Evolutionary conservation across 2,113 vertebrate species (phyloP), one percentile per base, ranked within the genome.

Genomic region (Xiphias gladius): DNA sequence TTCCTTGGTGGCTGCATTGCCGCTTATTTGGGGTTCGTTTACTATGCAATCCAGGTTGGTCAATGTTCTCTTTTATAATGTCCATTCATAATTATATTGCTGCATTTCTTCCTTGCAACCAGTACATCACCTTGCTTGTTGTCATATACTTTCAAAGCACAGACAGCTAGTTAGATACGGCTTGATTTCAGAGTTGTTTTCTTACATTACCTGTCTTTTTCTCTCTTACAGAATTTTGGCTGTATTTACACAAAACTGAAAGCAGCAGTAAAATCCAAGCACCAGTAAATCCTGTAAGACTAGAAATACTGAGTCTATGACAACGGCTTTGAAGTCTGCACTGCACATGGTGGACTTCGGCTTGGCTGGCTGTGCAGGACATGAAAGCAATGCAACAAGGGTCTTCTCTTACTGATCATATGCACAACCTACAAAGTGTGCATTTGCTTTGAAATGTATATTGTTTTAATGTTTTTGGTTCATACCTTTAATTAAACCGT

Each of bases 1-100:
- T 96, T 96, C 86, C 89, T 96, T 8, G 95, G 95, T 0, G 94
- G 95, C 52, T 94, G 95, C 76, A 96, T 96, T 28, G 91, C 94
- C 17, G 95, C 88, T 8, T 96, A 96, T 83, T 83, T 96, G 79
- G 95, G 91, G 58, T 82, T 96, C 1, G 88, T 95, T 76, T 95
- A 95, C 80, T 95, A 91, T 26, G 72, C 87, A 30, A 90, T 96
- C n/a, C 94, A 95, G 95, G 96, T 96, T 20, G 43, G 89, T 83
- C 54, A 19, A 46, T 30, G 3, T 48, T 37, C 19, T 63, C 13
- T 81, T 66, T 64, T 13, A 32, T 22, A 55, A 32, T 37, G 11
- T n/a, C n/a, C 13, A 32, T 30, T 78, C 28, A 24, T 55, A n/a
- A 19, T 30, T 12, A 3, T 13, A 13, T 28, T 32, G 12, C 24